Conservation (phyloP, 1,140 invertebrate species). For the Bombus consobrinus region DNA sequence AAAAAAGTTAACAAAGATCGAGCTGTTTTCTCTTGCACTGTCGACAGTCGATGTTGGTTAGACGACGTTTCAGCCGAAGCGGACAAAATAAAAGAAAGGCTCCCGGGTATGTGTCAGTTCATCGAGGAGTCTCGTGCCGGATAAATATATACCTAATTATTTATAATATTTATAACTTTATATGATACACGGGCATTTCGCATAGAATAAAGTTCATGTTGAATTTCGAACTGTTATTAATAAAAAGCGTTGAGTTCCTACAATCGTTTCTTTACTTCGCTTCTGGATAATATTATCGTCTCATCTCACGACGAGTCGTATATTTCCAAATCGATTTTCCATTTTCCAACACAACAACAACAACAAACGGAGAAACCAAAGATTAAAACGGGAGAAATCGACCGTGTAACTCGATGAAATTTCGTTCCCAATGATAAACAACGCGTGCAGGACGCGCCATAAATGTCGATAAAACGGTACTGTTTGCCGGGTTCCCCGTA, state of each 20-base stretch:
- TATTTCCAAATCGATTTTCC: constrained; percentile 13
- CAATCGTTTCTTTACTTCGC: constrained; percentile 70
- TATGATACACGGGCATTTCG: constrained; percentile 77
- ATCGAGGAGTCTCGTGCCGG: constrained; percentile 18
- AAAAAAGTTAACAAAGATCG: background rate
- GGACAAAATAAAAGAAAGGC: constrained; percentile 10
- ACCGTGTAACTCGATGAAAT: background rate
- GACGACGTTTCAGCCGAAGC: constrained; percentile 4
- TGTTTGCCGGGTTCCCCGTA: constrained; percentile 9
- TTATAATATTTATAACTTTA: constrained; percentile 80
- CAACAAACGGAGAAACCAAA: background rate
- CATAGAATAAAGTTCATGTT: constrained; percentile 75
- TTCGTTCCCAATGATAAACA: constrained; percentile 6
- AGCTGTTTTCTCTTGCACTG: constrained; percentile 28
- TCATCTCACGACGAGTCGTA: constrained; percentile 8
- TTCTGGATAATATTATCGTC: constrained; percentile 13
- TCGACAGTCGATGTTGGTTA: constrained; percentile 37
- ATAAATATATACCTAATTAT: constrained; percentile 70
- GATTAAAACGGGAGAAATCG: background rate
- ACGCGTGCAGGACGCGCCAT: background rate
- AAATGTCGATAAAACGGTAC: background rate
- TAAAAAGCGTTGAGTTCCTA: constrained; percentile 79
- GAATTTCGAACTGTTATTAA: constrained; percentile 75
- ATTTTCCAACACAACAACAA: background rate
- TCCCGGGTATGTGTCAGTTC: constrained; percentile 33